Evolutionary conservation across 2,113 vertebrate species (phyloP).

Genomic region (Agapornis roseicollis): DNA sequence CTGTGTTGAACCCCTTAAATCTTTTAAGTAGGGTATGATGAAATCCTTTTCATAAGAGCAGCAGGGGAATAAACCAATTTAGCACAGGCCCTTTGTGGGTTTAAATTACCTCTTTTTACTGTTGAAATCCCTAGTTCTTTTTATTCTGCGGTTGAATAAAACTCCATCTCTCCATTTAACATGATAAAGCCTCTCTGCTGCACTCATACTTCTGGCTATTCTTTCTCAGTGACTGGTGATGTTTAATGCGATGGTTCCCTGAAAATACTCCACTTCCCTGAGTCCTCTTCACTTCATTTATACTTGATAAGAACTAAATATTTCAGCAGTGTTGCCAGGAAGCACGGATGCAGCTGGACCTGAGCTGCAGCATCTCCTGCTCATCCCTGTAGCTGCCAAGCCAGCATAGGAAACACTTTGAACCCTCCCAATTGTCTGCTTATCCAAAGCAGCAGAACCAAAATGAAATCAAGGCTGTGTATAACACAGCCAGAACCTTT

Average conservation of each 20-base stretch:
- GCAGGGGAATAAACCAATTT: neutral
- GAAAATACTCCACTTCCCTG: neutral
- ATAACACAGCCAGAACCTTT: neutral
- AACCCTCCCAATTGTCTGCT: neutral
- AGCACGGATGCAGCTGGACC: neutral
- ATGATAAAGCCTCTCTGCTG: neutral
- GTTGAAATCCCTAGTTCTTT: neutral
- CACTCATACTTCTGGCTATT: neutral
- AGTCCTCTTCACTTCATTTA: neutral
- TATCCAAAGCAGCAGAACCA: neutral
- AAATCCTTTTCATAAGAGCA: neutral
- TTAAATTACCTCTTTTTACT: neutral
- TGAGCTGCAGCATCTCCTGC: neutral
- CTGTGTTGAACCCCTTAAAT: neutral
- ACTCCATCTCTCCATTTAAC: neutral
- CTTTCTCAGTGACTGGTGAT: neutral
- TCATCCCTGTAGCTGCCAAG: neutral
- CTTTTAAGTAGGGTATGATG: neutral
- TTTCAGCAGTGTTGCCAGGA: neutral
- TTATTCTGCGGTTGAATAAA: neutral
- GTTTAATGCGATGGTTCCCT: neutral
- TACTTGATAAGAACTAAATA: neutral
- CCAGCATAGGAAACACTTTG: fast-evolving
- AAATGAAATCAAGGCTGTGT: neutral
- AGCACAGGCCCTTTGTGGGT: neutral